Conservation (phyloP, 2,888 invertebrate genomes). For the Temnothorax rugatulus region DNA sequence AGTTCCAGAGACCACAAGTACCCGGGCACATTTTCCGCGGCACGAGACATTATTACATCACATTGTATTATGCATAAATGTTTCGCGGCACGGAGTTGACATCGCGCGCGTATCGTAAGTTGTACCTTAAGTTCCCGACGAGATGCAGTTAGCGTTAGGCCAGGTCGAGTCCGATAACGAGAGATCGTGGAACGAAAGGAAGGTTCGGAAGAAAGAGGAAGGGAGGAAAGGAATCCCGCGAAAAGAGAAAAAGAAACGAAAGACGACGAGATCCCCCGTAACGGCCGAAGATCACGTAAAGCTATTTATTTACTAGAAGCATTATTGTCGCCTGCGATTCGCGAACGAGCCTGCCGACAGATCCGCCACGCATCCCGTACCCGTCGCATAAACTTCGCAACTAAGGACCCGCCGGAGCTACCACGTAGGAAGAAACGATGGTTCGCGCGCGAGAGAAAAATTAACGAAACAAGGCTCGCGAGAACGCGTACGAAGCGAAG, state of each 20-base stretch:
- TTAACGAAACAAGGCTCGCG: background rate
- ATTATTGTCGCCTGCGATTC: slow-evolving; percentile 58
- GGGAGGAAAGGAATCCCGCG: background rate
- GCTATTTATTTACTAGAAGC: slow-evolving; percentile 49
- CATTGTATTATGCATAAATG: slow-evolving; percentile 38
- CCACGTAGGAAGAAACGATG: slow-evolving; percentile 52
- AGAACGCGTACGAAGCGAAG: slow-evolving; percentile 9
- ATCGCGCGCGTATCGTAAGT: slow-evolving; percentile 15
- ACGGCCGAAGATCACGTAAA: slow-evolving; percentile 51
- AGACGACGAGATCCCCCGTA: slow-evolving; percentile 22
- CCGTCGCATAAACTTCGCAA: slow-evolving; percentile 65
- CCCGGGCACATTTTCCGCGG: background rate
- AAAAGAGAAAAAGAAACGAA: slow-evolving; percentile 6
- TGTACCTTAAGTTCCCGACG: slow-evolving; percentile 11
- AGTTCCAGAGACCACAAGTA: slow-evolving; percentile 13
- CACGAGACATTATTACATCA: slow-evolving; percentile 29
- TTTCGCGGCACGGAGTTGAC: slow-evolving; percentile 10
- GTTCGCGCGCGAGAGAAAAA: slow-evolving; percentile 33
- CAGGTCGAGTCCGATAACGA: slow-evolving; percentile 21
- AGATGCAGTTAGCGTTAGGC: slow-evolving; percentile 17
- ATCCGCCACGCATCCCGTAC: slow-evolving; percentile 67
- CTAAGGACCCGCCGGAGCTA: slow-evolving; percentile 60
- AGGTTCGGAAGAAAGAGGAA: background rate
- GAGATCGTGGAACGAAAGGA: background rate
- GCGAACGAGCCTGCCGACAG: slow-evolving; percentile 69